A percentile compares a stretch with the other conserved stretches of the same genome.
These are phyloP conservation scores for Loriculus beryllinus DNA, from an alignment of 2,797 vertebrate genomes.

Conservation along the genomic window DNA sequence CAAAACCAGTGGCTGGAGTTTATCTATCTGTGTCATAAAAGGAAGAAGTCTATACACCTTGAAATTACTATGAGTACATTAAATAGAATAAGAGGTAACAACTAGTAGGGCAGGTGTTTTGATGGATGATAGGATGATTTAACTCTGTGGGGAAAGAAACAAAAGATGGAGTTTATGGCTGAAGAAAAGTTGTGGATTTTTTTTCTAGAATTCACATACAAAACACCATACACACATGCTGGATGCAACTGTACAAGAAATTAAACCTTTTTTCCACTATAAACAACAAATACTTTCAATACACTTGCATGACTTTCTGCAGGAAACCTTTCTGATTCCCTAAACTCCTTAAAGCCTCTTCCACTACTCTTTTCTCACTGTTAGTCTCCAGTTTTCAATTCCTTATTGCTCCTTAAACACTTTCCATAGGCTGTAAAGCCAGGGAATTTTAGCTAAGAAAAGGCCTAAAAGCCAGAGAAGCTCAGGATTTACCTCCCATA, in stretches of 20 bases:
- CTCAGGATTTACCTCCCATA: not conserved
- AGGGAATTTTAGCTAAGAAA: not conserved
- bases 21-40: not conserved
- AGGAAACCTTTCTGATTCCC: not conserved
- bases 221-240: not conserved
- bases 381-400: not conserved
- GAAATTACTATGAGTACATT: not conserved
- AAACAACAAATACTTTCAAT: accelerated
- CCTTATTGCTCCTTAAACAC: not conserved
- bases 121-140: not conserved
- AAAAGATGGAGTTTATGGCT: not conserved
- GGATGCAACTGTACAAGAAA: no score
- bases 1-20: accelerated
- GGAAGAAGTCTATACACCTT: no score
- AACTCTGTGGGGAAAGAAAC: not conserved
- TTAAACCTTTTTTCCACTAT: not conserved
- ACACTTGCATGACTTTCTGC: not conserved
- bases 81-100: not conserved
- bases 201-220: not conserved
- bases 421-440: not conserved
- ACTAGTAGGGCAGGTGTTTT: not conserved
- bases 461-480: not conserved
- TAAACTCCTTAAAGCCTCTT: not conserved
- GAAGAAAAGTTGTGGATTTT: not conserved
- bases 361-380: not conserved